Evolutionary conservation across 2,888 invertebrate genomes (phyloP).

Genomic region (Stratiomys singularior): DNA sequence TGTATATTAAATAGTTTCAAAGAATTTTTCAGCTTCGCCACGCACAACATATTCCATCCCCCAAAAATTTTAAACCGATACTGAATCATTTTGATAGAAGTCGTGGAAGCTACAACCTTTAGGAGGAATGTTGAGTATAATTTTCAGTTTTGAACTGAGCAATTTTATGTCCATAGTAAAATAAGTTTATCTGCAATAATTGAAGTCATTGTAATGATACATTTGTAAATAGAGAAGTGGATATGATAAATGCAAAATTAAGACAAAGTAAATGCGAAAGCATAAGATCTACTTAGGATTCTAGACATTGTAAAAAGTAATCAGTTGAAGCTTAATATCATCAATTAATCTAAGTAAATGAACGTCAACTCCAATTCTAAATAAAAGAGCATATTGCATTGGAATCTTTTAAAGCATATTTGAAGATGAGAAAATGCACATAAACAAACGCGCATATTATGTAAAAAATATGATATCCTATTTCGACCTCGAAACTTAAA

Average conservation of each 20-base stretch:
- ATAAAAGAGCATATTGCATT: slow-evolving; percentile 17
- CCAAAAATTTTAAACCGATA: not conserved
- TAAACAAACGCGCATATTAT: slow-evolving; percentile 4
- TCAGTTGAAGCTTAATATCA: not conserved
- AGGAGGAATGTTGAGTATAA: too few species aligned
- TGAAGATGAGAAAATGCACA: not conserved
- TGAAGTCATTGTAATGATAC: not conserved
- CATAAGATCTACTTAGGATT: not conserved
- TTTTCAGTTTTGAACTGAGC: not conserved
- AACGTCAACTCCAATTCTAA: slow-evolving; percentile 19
- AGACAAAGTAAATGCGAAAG: not conserved
- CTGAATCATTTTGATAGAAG: not conserved
- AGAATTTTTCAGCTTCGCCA: too few species aligned
- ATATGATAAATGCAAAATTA: not conserved
- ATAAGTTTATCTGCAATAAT: not conserved
- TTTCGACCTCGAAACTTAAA: slow-evolving; percentile 26
- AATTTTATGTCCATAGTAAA: not conserved
- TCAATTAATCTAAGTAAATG: not conserved
- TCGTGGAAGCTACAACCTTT: not conserved
- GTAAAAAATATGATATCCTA: not conserved
- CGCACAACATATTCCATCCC: not conserved
- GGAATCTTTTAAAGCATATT: not conserved
- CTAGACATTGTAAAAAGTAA: not conserved
- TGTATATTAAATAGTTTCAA: not conserved
- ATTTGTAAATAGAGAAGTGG: not conserved